Evolutionary conservation across 2,888 invertebrate species (phyloP).

Genomic region (Heliconius ethilla): DNA sequence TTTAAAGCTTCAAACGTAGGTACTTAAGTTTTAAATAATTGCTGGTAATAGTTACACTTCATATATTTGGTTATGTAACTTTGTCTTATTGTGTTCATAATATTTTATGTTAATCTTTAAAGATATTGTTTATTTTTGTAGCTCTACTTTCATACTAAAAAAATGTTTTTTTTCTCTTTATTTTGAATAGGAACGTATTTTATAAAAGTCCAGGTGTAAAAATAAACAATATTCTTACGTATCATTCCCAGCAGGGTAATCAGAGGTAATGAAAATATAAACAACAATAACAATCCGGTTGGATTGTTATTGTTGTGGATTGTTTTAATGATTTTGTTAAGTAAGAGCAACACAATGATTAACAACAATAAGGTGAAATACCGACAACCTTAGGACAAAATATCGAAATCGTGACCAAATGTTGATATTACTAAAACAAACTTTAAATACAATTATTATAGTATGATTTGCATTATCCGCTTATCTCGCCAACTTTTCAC

Average conservation of each 20-base stretch:
- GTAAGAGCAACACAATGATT: conserved; percentile 53
- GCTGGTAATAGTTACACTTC: background rate
- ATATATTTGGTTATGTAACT: background rate
- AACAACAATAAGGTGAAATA: conserved; percentile 73
- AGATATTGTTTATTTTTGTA: too few relatives aligned
- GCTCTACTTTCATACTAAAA: background rate
- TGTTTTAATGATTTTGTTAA: conserved; percentile 42
- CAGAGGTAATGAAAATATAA: background rate
- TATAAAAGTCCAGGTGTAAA: background rate
- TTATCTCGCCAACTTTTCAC: conserved; percentile 69
- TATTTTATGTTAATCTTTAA: too few relatives aligned
- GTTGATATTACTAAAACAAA: conserved; percentile 53
- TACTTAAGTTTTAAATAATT: conserved; percentile 22
- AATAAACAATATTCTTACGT: background rate
- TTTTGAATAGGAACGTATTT: background rate
- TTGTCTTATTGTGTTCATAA: background rate
- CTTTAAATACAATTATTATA: conserved; percentile 58
- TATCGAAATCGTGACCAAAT: conserved; percentile 70
- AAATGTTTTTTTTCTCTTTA: background rate
- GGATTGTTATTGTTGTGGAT: background rate
- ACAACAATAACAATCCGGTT: background rate
- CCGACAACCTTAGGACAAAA: conserved; percentile 65
- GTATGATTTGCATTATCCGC: conserved; percentile 64
- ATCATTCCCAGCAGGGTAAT: background rate
- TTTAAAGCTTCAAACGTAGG: conserved; percentile 30